A percentile compares a stretch with the other conserved stretches of the same genome.
Conservation (phyloP, 2,888 invertebrate species). For the Idaea aversata region DNA sequence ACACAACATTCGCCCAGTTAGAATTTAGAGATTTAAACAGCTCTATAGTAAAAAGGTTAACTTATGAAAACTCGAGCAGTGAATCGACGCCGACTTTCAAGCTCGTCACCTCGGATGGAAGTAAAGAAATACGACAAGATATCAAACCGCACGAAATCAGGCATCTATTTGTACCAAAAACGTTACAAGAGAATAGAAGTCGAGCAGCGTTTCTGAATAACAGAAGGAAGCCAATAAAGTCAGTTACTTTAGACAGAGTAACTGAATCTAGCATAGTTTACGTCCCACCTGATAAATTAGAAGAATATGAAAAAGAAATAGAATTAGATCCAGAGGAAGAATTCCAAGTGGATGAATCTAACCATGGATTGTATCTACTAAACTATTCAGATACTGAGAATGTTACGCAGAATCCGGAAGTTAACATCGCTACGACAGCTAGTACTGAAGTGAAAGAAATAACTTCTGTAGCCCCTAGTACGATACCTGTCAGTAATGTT, state of each 20-base stretch:
- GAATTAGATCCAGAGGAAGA: conserved; percentile 76
- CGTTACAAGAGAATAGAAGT: conserved; percentile 62
- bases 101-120: conserved; percentile 63
- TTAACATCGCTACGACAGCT: conserved; percentile 45
- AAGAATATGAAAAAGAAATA: conserved; percentile 68
- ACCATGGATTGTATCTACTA: conserved; percentile 73
- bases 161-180: conserved; percentile 67
- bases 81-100: conserved; percentile 57
- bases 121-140: conserved; percentile 62
- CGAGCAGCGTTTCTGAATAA: conserved; percentile 68
- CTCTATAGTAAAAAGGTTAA: conserved; percentile 64
- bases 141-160: conserved; percentile 71
- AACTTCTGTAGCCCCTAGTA: conserved; percentile 39
- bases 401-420: conserved; percentile 50
- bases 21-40: conserved; percentile 67
- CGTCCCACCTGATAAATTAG: conserved; percentile 71
- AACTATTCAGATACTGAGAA: conserved; percentile 75
- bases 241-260: conserved; percentile 46
- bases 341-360: conserved; percentile 78
- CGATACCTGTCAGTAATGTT: conserved; percentile 31
- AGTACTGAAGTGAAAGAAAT: conserved; percentile 44
- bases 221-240: conserved; percentile 51
- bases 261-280: conserved; percentile 64
- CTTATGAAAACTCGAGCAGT: conserved; percentile 65
- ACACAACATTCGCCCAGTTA: conserved; percentile 71